Evolutionary conservation across 1,140 invertebrate genomes (phyloP).

Genomic region (Agraylea sexmaculata): DNA sequence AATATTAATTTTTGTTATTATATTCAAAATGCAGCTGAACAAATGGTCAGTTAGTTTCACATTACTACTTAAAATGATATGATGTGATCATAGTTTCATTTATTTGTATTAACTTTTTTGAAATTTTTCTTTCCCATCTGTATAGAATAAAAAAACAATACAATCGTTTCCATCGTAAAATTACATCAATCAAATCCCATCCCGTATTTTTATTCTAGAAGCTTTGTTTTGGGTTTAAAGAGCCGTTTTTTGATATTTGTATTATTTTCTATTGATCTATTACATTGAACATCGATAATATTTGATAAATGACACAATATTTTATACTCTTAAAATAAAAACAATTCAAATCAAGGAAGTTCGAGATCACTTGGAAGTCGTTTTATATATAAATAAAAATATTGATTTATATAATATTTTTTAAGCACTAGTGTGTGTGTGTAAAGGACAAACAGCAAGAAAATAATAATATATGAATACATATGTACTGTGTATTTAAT

Average conservation of each 20-base stretch:
- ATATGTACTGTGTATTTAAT: not conserved
- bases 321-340: slow-evolving; percentile 2
- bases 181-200: no score
- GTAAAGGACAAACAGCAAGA: no score
- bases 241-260: not conserved
- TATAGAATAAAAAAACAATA: not conserved
- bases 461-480: no score
- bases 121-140: slow-evolving; percentile 3
- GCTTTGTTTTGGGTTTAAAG: not conserved
- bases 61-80: slow-evolving; percentile 22
- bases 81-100: slow-evolving; percentile 20
- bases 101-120: slow-evolving; percentile 10
- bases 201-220: no score
- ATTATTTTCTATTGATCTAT: slow-evolving; percentile 2
- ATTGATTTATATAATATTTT: not conserved
- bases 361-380: not conserved
- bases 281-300: not conserved
- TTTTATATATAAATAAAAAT: slow-evolving; percentile 1
- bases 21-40: no score
- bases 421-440: no score
- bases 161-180: no score
- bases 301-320: not conserved
- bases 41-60: no score
- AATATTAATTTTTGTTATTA: no score
- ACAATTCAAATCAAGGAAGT: not conserved